Base-by-base conservation (phyloP, 2,113 vertebrate species). In the Chroicocephalus ridibundus region DNA sequence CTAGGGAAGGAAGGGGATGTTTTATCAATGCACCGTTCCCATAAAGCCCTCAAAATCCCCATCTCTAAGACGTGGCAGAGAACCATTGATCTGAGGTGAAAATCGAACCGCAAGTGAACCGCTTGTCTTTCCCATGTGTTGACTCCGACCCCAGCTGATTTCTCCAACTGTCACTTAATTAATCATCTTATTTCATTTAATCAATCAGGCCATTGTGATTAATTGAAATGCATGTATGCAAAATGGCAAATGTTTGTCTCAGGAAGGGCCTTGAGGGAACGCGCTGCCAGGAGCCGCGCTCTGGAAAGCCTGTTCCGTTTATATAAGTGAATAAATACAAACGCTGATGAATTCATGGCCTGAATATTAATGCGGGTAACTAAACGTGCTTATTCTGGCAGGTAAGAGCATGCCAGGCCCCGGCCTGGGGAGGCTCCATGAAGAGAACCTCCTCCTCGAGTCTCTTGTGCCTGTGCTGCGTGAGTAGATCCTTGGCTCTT, bases 311-410 rank as follows among this genome's bases (percentile, higher is more conserved):
- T 31, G 31, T 85, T 92, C 70, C 91, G 13, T 85, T 92, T 76
- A 27, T 71, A 76, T 29, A 40, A 75, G 60, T 4, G 13, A 90
- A 94, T 86, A 93, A 91, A 91, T 82, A 82, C 82, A 90, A 90
- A 71, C 40, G 36, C 61, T 75, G 66, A 54, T n/a, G 47, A 51
- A 70, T 92, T 68, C 79, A 62, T 34, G 47, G 82, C 38, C 71
- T 86, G 82, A 90, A 94, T 95, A 82, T 92, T 90, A 93, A 96
- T 62, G 52, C 47, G 71, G 61, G 32, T 46, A 92, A 88, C 92
- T 84, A 88, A 66, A 90, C 27, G 49, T 9, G 60, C 6, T 38
- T 87, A 18, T 81, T 26, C 64, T 74, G 51, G 55, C 74, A 87
- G 51, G 72, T 86, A 60, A 62, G 6, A 90, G 60, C 44, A 29